Percentiles rank a stretch among this genome's conserved stretches.
phyloP scores from a whole-genome alignment of 2,888 invertebrate species.

The Branchellion lobata region DNA sequence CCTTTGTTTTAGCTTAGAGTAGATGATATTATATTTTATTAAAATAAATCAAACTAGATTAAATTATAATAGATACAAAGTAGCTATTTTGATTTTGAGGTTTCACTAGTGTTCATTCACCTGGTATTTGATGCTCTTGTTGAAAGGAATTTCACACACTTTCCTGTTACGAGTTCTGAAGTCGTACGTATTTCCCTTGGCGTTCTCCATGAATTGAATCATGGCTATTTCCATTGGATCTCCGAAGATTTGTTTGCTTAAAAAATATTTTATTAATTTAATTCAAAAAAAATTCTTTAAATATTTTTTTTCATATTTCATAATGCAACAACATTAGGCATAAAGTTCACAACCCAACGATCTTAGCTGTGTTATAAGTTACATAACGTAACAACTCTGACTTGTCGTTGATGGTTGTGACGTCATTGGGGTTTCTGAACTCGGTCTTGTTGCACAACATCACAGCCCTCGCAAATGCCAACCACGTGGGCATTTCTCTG shows the following conservation, averaged over 20 bases:
- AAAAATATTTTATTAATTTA: background rate
- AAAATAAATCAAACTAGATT: no score
- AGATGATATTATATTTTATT: no score
- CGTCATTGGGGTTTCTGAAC: slow-evolving; percentile 71
- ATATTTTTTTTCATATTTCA: background rate
- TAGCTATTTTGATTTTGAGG: no score
- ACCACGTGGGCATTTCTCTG: slow-evolving; percentile 77
- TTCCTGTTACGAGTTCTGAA: slow-evolving; percentile 60
- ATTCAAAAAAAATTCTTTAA: no score
- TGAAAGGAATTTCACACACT: slow-evolving; percentile 64
- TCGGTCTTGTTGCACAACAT: slow-evolving; percentile 97
- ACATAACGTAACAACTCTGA: background rate
- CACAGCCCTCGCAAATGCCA: slow-evolving; percentile 87
- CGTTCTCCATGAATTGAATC: slow-evolving; percentile 62
- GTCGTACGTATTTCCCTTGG: slow-evolving; percentile 59
- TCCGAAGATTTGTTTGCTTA: slow-evolving; percentile 54
- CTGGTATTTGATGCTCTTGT: slow-evolving; percentile 65
- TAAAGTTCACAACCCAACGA: background rate
- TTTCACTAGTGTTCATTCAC: no score
- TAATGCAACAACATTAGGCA: background rate
- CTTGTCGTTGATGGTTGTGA: background rate
- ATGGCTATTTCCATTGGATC: slow-evolving; percentile 65
- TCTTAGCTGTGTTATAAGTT: no score
- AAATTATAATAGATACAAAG: no score
- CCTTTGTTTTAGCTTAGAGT: background rate